Conservation (phyloP, 2,113 vertebrate genomes). For the Xiphophorus couchianus region DNA sequence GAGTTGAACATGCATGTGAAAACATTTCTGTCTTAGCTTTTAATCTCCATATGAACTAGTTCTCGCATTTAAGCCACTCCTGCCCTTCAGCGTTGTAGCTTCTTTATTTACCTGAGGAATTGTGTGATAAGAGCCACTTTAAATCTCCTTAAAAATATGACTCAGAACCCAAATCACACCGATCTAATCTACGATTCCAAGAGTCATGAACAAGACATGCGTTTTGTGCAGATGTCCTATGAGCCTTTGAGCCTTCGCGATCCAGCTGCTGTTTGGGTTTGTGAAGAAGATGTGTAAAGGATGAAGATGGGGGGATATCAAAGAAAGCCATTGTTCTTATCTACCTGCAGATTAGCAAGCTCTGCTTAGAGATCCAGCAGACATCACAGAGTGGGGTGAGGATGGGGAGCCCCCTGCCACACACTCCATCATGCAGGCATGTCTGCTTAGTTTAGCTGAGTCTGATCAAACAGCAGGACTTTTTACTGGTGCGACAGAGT, state of each 20-base stretch:
- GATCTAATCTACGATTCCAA: conserved; percentile 5
- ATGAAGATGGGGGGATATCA: conserved; percentile 38
- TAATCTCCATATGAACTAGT: conserved; percentile 5
- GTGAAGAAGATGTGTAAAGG: conserved; percentile 30
- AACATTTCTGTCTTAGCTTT: no score
- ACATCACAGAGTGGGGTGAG: conserved; percentile 18
- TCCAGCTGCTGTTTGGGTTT: conserved; percentile 75
- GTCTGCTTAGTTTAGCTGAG: conserved; percentile 25
- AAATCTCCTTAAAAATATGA: conserved; percentile 12
- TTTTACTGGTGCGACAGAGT: conserved; percentile 1
- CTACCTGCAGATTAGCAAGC: conserved; percentile 50
- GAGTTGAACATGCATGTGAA: no score
- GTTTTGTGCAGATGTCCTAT: conserved; percentile 52
- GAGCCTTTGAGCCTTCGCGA: conserved; percentile 41
- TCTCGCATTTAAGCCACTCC: conserved; percentile 3
- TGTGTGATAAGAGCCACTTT: conserved; percentile 39
- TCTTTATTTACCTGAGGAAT: neutral
- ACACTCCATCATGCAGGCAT: conserved; percentile 42
- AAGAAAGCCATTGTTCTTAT: conserved; percentile 48
- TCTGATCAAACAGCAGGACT: conserved; percentile 41
- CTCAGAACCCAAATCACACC: conserved; percentile 13
- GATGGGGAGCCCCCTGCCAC: conserved; percentile 5
- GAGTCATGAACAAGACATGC: conserved; percentile 35
- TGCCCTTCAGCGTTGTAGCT: conserved; percentile 19
- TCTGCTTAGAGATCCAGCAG: conserved; percentile 49